A percentile compares a stretch with the other conserved stretches of the same genome.
These are phyloP conservation scores for Paralinhomoeus sp. DNA, from an alignment of 2,888 invertebrate species.

Conservation along the genomic window DNA sequence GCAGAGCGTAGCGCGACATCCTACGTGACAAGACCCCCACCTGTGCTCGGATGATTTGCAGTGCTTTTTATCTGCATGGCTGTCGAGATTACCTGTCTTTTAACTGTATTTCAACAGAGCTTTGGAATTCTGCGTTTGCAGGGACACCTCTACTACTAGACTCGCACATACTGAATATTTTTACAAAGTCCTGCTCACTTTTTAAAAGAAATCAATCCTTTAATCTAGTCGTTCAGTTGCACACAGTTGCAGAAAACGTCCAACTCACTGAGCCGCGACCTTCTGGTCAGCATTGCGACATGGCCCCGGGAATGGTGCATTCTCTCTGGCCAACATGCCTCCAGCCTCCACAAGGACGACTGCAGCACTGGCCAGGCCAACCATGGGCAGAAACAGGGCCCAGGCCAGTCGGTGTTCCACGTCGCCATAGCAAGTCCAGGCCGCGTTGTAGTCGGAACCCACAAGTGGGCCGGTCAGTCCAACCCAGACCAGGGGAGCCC, in stretches of 20 bases:
- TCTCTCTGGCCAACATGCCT: constrained; percentile 2
- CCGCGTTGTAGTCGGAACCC: neutral
- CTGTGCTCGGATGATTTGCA: too few relatives aligned
- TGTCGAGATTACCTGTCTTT: too few relatives aligned
- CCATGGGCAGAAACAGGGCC: constrained; percentile 1
- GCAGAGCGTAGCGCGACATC: constrained; percentile 1
- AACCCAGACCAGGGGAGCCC: neutral
- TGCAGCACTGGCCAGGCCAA: neutral
- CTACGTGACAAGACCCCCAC: too few relatives aligned
- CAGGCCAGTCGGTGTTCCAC: neutral
- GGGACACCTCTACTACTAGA: too few relatives aligned
- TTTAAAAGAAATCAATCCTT: too few relatives aligned
- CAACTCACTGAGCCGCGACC: neutral
- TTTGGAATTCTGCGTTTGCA: too few relatives aligned
- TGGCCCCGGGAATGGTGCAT: neutral
- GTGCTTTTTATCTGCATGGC: too few relatives aligned
- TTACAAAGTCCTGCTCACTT: too few relatives aligned
- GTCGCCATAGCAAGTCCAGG: constrained; percentile 5
- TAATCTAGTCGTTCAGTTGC: too few relatives aligned
- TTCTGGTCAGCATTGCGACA: neutral
- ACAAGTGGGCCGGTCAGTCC: neutral
- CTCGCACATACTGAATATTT: too few relatives aligned
- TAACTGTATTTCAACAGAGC: too few relatives aligned
- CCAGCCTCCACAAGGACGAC: constrained; percentile 1
- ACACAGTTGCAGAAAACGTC: too few relatives aligned